These are phyloP conservation scores for Meriones psammophilus DNA, from an alignment of 2,797 vertebrate species.

Conservation along the genomic window DNA sequence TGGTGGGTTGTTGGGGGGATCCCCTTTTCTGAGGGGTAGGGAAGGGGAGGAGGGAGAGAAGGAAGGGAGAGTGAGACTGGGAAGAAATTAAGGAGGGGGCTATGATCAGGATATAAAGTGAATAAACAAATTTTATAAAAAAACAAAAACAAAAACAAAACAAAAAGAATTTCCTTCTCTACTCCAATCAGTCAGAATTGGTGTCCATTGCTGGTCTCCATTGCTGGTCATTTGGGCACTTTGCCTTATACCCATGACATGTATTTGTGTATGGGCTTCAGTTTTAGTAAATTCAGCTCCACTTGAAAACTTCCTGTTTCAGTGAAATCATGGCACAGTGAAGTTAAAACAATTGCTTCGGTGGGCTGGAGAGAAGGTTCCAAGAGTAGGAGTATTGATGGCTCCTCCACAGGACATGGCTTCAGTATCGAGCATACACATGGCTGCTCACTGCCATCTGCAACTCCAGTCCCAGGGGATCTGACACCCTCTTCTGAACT, in stretches of 20 bases:
- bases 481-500: not conserved
- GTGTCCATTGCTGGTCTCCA: not conserved
- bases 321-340: not conserved
- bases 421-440: not conserved
- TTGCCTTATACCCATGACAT: not conserved
- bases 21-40: too few species aligned
- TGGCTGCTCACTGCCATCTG: too few species aligned
- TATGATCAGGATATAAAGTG: too few species aligned
- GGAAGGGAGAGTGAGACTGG: too few species aligned
- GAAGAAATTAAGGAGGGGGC: too few species aligned
- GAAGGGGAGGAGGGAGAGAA: too few species aligned
- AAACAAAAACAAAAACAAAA: not conserved
- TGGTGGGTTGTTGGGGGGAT: too few species aligned
- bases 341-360: not conserved
- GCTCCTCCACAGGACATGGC: not conserved
- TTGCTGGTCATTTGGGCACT: not conserved
- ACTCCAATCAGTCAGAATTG: not conserved
- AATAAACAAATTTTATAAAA: too few species aligned
- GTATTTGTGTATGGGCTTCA: constrained; percentile 27
- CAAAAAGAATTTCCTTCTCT: constrained; percentile 39
- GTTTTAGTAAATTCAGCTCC: constrained; percentile 30
- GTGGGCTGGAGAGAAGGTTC: not conserved
- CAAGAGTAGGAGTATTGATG: too few species aligned
- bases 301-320: constrained; percentile 55
- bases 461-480: not conserved